Evolutionary conservation across 2,797 vertebrate genomes (phyloP), one percentile per base, ranked within the genome.

Genomic region (Mergus octosetaceus): DNA sequence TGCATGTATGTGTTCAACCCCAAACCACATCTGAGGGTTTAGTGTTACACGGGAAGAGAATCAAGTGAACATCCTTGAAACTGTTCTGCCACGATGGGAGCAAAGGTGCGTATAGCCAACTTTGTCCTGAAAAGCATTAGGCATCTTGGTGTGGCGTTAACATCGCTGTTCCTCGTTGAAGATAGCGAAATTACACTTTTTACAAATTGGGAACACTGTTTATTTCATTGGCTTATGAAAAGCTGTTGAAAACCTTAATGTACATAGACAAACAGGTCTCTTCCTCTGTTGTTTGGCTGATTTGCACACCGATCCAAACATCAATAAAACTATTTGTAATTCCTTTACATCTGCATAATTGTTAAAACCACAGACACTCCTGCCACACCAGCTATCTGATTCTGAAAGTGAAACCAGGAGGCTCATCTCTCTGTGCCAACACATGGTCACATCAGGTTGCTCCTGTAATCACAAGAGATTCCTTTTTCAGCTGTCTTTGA

Each of bases 371-470:
- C 89, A 75, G 49, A 17, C 49, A 24, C 15, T 93, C 51, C 57
- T 84, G 62, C n/a, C 65, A 73, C 68, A 39, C 16, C 4, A 45
- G 82, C 43, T 49, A 45, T 76, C 75, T 90, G 85, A 57, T 81
- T 85, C 81, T 15, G 6, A 76, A 95, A 95, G 53, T 60, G 62
- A 93, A 94, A 74, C n/a, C 77, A 38, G 53, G 73, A 83, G 76
- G 38, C 68, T 53, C 10, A 56, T 74, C 28, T 41, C 64, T 80
- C 45, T 62, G 24, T 64, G 30, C 83, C 36, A 71, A 11, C 4
- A 1, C 56, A 34, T 27, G 65, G 91, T 70, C 62, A 10, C 51
- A 51, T 54, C 64, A 79, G 58, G 45, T 88, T 85, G 79, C 84
- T 83, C 81, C 41, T 78, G 58, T 70, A 68, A 88, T 86, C 80